Evolutionary conservation across 2,113 vertebrate genomes (phyloP).

Genomic region (Paraplagusia blochii): DNA sequence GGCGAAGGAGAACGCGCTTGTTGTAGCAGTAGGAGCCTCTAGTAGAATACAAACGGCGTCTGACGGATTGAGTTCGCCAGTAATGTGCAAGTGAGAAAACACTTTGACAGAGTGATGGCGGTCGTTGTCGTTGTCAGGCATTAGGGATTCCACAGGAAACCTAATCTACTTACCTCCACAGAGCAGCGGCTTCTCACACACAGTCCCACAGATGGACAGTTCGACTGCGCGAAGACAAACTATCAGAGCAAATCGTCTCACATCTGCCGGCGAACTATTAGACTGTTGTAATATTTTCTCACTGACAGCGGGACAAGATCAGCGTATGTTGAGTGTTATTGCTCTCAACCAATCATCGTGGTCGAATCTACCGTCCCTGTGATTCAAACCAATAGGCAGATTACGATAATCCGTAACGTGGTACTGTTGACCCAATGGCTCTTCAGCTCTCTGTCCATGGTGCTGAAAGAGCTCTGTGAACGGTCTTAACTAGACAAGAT

Average conservation of each 20-base stretch:
- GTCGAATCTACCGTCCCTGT: conserved; percentile 28
- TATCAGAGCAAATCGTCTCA: no score
- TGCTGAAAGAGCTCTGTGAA: conserved; percentile 62
- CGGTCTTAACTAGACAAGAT: no score
- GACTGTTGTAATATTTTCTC: conserved; percentile 8
- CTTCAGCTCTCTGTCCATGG: conserved; percentile 66
- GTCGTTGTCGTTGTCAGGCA: conserved; percentile 20
- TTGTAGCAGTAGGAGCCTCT: no score
- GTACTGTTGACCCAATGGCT: conserved; percentile 57
- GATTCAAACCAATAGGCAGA: conserved; percentile 57
- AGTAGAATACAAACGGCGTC: not conserved
- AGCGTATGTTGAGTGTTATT: conserved; percentile 9
- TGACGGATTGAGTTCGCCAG: not conserved
- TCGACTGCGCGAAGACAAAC: not conserved
- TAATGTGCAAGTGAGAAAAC: not conserved
- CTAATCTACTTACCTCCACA: conserved; percentile 77
- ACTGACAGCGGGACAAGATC: not conserved
- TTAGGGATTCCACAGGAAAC: conserved; percentile 49
- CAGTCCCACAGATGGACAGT: not conserved
- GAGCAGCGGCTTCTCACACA: conserved; percentile 7
- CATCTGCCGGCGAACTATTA: not conserved
- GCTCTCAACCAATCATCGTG: conserved; percentile 43
- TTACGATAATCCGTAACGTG: conserved; percentile 52
- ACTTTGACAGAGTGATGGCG: conserved; percentile 14
- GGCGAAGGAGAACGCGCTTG: not conserved